Evolutionary conservation across 2,888 invertebrate species (phyloP).

Genomic region (Adelphocoris suturalis): DNA sequence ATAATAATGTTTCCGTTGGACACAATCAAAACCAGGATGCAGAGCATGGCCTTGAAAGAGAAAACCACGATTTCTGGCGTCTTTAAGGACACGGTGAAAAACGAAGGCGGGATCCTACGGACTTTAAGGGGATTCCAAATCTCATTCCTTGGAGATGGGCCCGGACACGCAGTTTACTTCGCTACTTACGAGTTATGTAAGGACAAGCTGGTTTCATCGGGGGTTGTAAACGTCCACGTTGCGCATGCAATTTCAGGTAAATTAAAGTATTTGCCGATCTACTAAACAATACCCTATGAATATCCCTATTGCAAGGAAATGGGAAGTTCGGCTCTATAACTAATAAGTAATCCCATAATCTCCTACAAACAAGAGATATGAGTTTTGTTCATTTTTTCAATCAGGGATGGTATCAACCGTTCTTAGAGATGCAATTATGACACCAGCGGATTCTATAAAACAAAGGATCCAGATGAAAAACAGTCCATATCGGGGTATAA

Average conservation of each 20-base stretch:
- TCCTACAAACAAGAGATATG: too few relatives aligned
- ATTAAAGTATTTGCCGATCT: not conserved
- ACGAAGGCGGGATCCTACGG: slow-evolving; percentile 72
- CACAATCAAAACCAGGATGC: slow-evolving; percentile 74
- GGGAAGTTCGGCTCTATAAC: too few relatives aligned
- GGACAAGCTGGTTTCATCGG: slow-evolving; percentile 50
- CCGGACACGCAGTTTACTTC: slow-evolving; percentile 74
- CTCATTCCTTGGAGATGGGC: slow-evolving; percentile 71
- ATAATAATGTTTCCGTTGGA: slow-evolving; percentile 74
- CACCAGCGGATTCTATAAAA: slow-evolving; percentile 79
- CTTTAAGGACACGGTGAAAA: slow-evolving; percentile 59
- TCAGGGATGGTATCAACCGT: slow-evolving; percentile 69
- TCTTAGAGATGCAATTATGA: slow-evolving; percentile 71
- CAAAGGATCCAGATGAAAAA: slow-evolving; percentile 84
- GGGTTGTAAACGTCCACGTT: slow-evolving; percentile 56
- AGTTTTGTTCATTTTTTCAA: not conserved
- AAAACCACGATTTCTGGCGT: slow-evolving; percentile 61
- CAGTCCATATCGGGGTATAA: slow-evolving; percentile 81
- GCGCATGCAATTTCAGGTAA: slow-evolving; percentile 64
- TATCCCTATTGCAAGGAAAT: too few relatives aligned
- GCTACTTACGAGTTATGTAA: slow-evolving; percentile 72
- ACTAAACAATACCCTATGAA: not conserved
- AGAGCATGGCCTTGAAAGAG: slow-evolving; percentile 68
- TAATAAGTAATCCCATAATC: too few relatives aligned
- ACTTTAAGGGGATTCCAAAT: slow-evolving; percentile 72